phyloP scores from a whole-genome alignment of 2,797 vertebrate species.

The Danio albolineatus region DNA sequence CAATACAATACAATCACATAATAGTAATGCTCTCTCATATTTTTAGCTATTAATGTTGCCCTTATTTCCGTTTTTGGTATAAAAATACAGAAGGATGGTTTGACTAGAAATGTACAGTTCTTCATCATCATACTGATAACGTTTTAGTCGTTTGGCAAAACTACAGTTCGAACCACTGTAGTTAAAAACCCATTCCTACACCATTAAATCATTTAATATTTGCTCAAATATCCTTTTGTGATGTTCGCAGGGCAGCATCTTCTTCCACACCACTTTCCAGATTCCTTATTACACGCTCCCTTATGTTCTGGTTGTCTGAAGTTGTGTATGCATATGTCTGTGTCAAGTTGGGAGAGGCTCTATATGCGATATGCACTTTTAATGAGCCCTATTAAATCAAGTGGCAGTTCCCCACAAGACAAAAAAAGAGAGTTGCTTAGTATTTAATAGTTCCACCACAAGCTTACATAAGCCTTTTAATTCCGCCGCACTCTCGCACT shows the following conservation, averaged over 20 bases:
- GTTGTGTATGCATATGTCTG: constrained; percentile 24
- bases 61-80: too few species aligned
- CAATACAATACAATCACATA: too few species aligned
- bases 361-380: constrained; percentile 81
- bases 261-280: not conserved
- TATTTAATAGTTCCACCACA: constrained; percentile 82
- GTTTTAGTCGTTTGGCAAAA: too few species aligned
- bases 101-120: too few species aligned
- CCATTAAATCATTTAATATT: not conserved
- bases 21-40: too few species aligned
- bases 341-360: constrained; percentile 60
- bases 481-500: constrained; percentile 68
- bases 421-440: constrained; percentile 75
- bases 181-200: too few species aligned
- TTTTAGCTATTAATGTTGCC: too few species aligned
- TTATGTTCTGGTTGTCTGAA: constrained; percentile 1
- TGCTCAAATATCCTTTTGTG: not conserved
- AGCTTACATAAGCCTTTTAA: constrained; percentile 81
- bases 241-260: not conserved
- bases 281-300: not conserved
- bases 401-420: constrained; percentile 79
- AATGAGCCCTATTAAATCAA: constrained; percentile 84
- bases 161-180: too few species aligned
- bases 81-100: too few species aligned
- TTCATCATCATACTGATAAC: too few species aligned